These are phyloP conservation scores for Icerya purchasi DNA, from an alignment of 2,888 invertebrate genomes.

Conservation along the genomic window DNA sequence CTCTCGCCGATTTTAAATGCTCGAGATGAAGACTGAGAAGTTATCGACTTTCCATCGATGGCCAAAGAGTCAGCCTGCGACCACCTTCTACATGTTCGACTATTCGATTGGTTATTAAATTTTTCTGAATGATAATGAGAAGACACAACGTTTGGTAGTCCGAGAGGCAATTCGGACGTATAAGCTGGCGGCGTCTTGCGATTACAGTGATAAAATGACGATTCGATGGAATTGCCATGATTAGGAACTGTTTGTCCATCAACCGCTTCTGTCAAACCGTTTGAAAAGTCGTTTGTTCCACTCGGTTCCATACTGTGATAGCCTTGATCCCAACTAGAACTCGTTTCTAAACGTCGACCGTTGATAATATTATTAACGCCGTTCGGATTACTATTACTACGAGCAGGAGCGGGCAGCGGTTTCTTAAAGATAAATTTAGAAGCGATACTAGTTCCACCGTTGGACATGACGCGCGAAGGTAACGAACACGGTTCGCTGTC, in stretches of 20 bases:
- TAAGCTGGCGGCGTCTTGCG: not conserved
- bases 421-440: not conserved
- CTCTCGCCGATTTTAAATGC: conserved; percentile 25
- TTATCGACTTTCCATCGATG: conserved; percentile 7
- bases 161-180: not conserved
- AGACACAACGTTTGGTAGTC: not conserved
- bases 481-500: conserved; percentile 6
- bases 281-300: not conserved
- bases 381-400: not conserved
- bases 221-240: not conserved
- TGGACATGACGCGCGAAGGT: conserved; percentile 1
- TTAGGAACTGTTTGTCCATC: no score
- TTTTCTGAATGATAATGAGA: not conserved
- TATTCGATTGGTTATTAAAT: conserved; percentile 10
- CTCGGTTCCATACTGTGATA: conserved; percentile 14
- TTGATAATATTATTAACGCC: no score
- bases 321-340: conserved; percentile 8
- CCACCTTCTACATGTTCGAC: conserved; percentile 17
- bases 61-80: conserved; percentile 18
- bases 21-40: conserved; percentile 16
- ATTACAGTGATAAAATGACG: not conserved
- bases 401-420: not conserved
- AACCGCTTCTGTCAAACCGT: no score
- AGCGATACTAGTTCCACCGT: no score
- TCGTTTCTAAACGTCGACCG: not conserved